A percentile compares a stretch with the other conserved stretches of the same genome.
These are phyloP conservation scores for Chymomyza caudatula DNA, from an alignment of 2,888 invertebrate species.

Conservation along the genomic window DNA sequence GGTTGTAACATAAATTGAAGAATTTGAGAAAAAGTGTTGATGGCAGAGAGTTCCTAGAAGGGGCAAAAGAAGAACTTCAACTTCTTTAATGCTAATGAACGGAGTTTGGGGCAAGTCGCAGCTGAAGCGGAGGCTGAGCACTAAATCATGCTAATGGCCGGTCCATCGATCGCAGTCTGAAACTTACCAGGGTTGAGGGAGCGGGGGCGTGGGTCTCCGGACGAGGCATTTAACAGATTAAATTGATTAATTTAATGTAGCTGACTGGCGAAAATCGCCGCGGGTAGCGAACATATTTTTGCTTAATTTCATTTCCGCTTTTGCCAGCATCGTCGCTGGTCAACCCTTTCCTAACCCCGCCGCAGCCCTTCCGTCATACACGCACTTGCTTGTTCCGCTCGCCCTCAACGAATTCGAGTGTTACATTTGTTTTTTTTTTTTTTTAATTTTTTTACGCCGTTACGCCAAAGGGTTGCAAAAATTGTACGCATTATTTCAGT, in stretches of 20 bases:
- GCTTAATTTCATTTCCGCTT: constrained; percentile 75
- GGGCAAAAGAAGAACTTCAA: constrained; percentile 44
- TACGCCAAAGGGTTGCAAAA: constrained; percentile 65
- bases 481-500: constrained; percentile 45
- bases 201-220: not conserved
- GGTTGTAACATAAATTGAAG: constrained; percentile 38
- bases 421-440: constrained; percentile 60
- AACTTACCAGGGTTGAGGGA: not conserved
- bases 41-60: constrained; percentile 51
- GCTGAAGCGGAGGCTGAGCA: constrained; percentile 9
- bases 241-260: constrained; percentile 77
- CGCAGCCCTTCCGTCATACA: too few species aligned
- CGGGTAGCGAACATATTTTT: constrained; percentile 57
- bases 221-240: constrained; percentile 72
- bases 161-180: constrained; percentile 30
- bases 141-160: constrained; percentile 63
- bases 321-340: constrained; percentile 16
- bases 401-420: constrained; percentile 48
- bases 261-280: constrained; percentile 20
- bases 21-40: constrained; percentile 23
- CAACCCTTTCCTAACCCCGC: not conserved
- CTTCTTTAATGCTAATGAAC: constrained; percentile 65
- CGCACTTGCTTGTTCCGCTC: constrained; percentile 68
- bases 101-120: not conserved
- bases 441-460: constrained; percentile 11